phyloP scores from a whole-genome alignment of 2,888 invertebrate species.

The Arctia plantaginis region DNA sequence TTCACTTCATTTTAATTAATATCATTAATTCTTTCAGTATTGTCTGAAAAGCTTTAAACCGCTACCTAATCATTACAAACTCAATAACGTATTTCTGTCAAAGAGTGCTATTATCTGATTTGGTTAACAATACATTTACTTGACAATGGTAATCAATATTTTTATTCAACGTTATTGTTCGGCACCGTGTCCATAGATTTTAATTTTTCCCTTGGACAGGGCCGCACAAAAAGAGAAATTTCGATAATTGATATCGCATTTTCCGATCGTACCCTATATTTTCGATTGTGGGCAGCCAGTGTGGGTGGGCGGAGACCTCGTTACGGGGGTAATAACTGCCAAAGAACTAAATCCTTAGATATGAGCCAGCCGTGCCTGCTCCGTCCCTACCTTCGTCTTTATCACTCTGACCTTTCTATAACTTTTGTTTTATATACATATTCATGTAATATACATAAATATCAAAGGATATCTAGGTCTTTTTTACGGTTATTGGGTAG shows the following conservation, averaged over 20 bases:
- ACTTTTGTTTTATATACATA: constrained; percentile 48
- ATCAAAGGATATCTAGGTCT: constrained; percentile 34
- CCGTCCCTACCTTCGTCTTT: constrained; percentile 53
- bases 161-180: constrained; percentile 51
- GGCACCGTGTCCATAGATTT: constrained; percentile 54
- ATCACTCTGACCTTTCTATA: constrained; percentile 57
- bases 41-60: not conserved
- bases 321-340: constrained; percentile 66
- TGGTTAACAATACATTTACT: constrained; percentile 28
- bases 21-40: not conserved
- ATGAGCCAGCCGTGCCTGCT: constrained; percentile 48
- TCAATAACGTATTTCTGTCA: constrained; percentile 9
- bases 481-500: constrained; percentile 35
- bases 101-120: constrained; percentile 19
- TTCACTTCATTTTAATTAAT: too few species aligned
- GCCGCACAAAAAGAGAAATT: constrained; percentile 64
- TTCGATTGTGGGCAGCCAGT: constrained; percentile 48
- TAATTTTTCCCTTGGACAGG: constrained; percentile 66
- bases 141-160: constrained; percentile 33
- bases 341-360: constrained; percentile 67
- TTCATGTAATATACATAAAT: constrained; percentile 38
- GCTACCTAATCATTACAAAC: not conserved
- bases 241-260: constrained; percentile 73
- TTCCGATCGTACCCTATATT: constrained; percentile 64
- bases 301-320: constrained; percentile 23